phyloP scores from a whole-genome alignment of 2,113 vertebrate species.

The Egretta garzetta region DNA sequence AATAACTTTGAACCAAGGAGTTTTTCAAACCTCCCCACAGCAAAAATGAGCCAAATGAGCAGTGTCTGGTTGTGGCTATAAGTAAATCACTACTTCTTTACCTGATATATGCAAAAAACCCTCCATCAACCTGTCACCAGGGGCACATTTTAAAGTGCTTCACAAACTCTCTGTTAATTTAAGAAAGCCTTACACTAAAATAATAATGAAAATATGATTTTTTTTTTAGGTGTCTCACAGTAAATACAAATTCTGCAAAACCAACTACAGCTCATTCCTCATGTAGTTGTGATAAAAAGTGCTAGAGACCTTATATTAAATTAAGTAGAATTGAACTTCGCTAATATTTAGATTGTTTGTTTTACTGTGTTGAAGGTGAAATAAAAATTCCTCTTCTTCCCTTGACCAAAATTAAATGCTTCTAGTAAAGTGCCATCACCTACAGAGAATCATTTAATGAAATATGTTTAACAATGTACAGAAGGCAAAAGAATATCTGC shows the following conservation, averaged over 20 bases:
- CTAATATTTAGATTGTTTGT: neutral
- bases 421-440: neutral
- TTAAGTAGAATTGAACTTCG: neutral
- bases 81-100: neutral
- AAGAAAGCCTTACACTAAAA: neutral
- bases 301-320: neutral
- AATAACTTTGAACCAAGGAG: neutral
- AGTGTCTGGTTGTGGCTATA: neutral
- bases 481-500: neutral
- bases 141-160: neutral
- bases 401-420: neutral
- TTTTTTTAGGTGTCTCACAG: neutral
- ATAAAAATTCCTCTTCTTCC: neutral
- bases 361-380: neutral
- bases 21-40: neutral
- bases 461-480: neutral
- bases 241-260: neutral
- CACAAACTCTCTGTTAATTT: neutral
- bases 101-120: neutral
- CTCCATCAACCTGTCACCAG: neutral
- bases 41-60: neutral
- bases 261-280: neutral
- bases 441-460: neutral
- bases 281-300: neutral
- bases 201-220: neutral